phyloP scores from a whole-genome alignment of 2,888 invertebrate genomes.

The Rhodophaea formosa region DNA sequence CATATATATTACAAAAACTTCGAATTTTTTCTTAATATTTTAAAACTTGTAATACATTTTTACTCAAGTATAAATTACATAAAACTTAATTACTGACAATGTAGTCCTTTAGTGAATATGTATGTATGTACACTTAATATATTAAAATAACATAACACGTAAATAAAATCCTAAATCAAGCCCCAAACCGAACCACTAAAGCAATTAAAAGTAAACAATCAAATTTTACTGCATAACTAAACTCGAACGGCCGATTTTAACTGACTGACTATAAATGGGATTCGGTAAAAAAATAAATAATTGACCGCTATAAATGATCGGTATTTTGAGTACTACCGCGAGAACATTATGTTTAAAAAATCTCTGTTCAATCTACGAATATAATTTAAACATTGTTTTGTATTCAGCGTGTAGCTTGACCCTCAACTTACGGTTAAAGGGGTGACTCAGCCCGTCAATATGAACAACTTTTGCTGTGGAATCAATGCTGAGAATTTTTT shows the following conservation, averaged over 20 bases:
- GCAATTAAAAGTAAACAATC: slow-evolving; percentile 42
- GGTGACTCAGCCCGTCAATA: too few species aligned
- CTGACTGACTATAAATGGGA: slow-evolving; percentile 41
- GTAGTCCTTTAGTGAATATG: neutral
- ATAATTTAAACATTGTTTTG: too few species aligned
- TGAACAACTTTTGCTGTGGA: too few species aligned
- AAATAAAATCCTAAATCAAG: slow-evolving; percentile 16
- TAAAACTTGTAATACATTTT: too few species aligned
- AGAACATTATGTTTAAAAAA: neutral
- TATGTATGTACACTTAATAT: neutral
- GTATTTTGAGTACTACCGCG: slow-evolving; percentile 27
- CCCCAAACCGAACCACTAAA: slow-evolving; percentile 11
- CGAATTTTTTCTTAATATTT: too few species aligned
- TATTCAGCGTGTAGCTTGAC: too few species aligned
- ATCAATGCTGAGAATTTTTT: too few species aligned
- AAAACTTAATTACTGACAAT: neutral
- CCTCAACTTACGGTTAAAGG: too few species aligned
- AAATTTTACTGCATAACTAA: slow-evolving; percentile 49
- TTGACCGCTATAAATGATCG: slow-evolving; percentile 42
- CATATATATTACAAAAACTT: too few species aligned
- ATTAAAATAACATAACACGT: neutral
- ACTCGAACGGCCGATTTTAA: slow-evolving; percentile 42
- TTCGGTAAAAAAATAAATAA: slow-evolving; percentile 34
- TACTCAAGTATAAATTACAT: too few species aligned
- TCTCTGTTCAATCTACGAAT: neutral